Percentiles rank a stretch among this genome's conserved stretches.
Evolutionary conservation across 2,113 vertebrate genomes (phyloP).

Genomic region (Pelodiscus sinensis): DNA sequence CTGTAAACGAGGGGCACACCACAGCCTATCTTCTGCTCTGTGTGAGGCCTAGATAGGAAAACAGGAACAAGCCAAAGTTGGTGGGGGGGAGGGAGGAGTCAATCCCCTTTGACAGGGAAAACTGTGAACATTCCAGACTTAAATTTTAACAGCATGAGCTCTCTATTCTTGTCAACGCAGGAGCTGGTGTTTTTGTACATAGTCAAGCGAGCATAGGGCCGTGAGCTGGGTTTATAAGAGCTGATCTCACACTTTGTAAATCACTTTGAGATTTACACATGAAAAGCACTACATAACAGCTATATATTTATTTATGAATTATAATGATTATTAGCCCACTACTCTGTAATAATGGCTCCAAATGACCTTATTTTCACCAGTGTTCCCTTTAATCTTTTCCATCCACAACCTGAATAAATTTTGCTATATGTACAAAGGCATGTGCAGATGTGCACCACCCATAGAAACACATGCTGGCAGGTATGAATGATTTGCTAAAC

Average conservation of each 20-base stretch:
- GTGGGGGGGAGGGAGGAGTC: not conserved
- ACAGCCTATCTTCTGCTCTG: not conserved
- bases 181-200: not conserved
- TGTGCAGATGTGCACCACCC: no score
- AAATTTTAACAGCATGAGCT: constrained; percentile 51
- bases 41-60: constrained; percentile 58
- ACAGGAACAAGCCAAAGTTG: not conserved
- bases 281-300: not conserved
- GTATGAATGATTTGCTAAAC: no score
- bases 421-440: no score
- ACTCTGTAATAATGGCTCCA: not conserved
- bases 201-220: fast-evolving
- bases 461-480: no score
- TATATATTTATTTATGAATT: fast-evolving
- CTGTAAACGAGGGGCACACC: not conserved
- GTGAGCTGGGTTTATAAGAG: fast-evolving
- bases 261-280: not conserved
- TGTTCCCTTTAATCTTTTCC: no score
- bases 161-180: constrained; percentile 17
- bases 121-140: constrained; percentile 7
- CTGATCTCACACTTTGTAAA: not conserved
- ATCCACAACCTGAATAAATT: no score
- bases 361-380: fast-evolving
- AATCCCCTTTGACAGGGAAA: not conserved
- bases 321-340: not conserved